Evolutionary conservation across 2,113 vertebrate genomes (phyloP).

Genomic region (Tragulus kanchil): DNA sequence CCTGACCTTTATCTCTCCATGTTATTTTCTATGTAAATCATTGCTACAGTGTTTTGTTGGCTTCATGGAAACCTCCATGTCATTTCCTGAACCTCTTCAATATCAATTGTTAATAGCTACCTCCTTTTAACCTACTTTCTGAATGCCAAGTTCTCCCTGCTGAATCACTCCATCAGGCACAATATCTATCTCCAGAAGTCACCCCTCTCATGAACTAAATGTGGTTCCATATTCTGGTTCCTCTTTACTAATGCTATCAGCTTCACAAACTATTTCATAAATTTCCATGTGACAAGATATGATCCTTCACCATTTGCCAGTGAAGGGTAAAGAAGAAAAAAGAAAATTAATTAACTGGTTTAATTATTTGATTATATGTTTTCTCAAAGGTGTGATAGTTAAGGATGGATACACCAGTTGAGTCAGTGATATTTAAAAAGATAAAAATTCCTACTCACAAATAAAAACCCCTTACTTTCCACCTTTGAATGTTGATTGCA

Average conservation of each 20-base stretch:
- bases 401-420: neutral
- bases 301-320: neutral
- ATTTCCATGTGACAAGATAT: neutral
- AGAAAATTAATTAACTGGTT: neutral
- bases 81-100: conserved; percentile 4
- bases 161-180: neutral
- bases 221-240: neutral
- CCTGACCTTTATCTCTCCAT: neutral
- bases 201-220: neutral
- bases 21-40: neutral
- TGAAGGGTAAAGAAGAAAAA: neutral
- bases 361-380: neutral
- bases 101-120: neutral
- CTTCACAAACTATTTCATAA: neutral
- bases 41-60: neutral
- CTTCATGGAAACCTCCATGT: neutral
- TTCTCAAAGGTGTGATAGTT: neutral
- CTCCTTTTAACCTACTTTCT: neutral
- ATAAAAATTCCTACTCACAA: neutral
- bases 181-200: neutral
- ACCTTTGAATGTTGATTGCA: conserved; percentile 53
- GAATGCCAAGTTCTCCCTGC: neutral
- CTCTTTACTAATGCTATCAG: neutral
- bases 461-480: neutral
- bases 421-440: neutral